Evolutionary conservation across 2,113 vertebrate genomes (phyloP).

Genomic region (Ovis aries): ARS-UI_Ramb_v3.0 NC_056064.1:38411001-38411500

Average conservation of each 20-base stretch:
- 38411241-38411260: neutral
- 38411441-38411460: neutral
- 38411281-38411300: neutral
- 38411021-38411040: neutral
- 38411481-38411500: neutral
- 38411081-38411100: neutral
- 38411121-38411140: neutral
- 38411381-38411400: neutral
- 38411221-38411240: neutral
- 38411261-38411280: neutral
- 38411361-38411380: neutral
- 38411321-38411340: neutral
- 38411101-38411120: neutral
- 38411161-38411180: neutral
- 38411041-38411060: neutral
- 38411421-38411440: neutral
- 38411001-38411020: neutral
- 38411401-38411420: neutral
- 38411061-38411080: neutral
- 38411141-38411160: neutral
- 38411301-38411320: neutral
- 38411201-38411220: neutral
- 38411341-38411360: neutral
- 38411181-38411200: neutral
- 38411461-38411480: neutral